Conservation (phyloP, 2,888 invertebrate genomes). For the Thelaira solivaga region DNA sequence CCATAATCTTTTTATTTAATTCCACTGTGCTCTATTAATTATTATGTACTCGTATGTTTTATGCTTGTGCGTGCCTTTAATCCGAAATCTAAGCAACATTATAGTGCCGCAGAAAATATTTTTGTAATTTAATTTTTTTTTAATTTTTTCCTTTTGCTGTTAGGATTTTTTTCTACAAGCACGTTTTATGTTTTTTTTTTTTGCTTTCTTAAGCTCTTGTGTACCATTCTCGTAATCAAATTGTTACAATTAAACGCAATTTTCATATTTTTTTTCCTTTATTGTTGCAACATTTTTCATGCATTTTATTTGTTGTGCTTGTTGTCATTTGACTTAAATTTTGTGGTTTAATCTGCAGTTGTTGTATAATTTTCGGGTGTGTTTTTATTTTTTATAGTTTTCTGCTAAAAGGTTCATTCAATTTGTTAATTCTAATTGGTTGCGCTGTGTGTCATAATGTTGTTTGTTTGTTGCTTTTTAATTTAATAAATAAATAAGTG, state of each 20-base stretch:
- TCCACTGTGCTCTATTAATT: conserved; percentile 50
- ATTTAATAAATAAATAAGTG: conserved; percentile 54
- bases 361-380: conserved; percentile 17
- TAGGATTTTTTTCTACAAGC: conserved; percentile 6
- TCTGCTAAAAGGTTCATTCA: conserved; percentile 46
- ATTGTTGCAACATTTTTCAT: conserved; percentile 10
- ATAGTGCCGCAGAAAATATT: conserved; percentile 11
- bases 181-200: neutral
- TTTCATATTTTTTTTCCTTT: conserved; percentile 4
- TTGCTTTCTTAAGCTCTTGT: conserved; percentile 4
- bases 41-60: conserved; percentile 32
- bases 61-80: conserved; percentile 49
- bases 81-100: conserved; percentile 39
- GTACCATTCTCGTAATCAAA: conserved; percentile 44
- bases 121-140: conserved; percentile 3
- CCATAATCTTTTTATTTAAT: neutral
- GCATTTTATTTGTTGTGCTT: conserved; percentile 28
- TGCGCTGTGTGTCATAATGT: conserved; percentile 38
- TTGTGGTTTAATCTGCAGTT: conserved; percentile 32
- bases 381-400: neutral
- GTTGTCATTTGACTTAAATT: conserved; percentile 49
- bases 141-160: neutral
- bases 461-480: conserved; percentile 4
- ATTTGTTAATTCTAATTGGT: conserved; percentile 63
- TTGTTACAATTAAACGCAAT: conserved; percentile 53